A percentile compares a stretch with the other conserved stretches of the same genome.
Conservation (phyloP, 1,140 invertebrate genomes). For the Ceratina australensis region DNA sequence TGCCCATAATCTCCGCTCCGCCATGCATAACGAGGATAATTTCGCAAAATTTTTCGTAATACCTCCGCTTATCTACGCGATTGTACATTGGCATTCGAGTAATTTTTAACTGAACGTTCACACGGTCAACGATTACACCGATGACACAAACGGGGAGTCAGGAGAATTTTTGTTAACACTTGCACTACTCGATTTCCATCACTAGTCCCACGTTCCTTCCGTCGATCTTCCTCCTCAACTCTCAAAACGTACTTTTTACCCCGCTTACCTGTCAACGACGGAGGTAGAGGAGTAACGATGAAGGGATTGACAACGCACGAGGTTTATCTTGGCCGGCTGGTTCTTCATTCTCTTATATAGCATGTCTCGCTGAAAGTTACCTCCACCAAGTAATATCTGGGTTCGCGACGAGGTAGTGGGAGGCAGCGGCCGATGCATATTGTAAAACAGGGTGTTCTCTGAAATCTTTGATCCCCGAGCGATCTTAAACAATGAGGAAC, state of each 20-base stretch:
- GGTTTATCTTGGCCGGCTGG: constrained; percentile 75
- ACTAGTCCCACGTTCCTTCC: constrained; percentile 15
- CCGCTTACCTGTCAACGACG: constrained; percentile 69
- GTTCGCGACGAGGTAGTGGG: constrained; percentile 48
- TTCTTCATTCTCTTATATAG: constrained; percentile 78
- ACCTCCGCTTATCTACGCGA: not conserved
- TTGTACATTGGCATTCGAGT: constrained; percentile 7
- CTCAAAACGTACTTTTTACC: not conserved
- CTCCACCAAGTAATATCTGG: constrained; percentile 67
- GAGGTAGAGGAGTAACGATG: constrained; percentile 64
- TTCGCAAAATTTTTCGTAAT: constrained; percentile 43
- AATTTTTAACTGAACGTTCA: no score
- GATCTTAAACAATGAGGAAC: not conserved
- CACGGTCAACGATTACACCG: not conserved
- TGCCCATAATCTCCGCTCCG: constrained; percentile 50
- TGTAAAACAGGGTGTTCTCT: not conserved
- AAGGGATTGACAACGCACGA: constrained; percentile 74
- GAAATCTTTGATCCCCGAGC: not conserved
- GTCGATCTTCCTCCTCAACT: not conserved
- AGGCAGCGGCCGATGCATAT: constrained; percentile 4
- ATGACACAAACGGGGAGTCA: not conserved
- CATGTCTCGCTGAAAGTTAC: constrained; percentile 76
- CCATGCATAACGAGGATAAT: constrained; percentile 54
- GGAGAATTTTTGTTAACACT: constrained; percentile 1
- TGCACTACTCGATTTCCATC: constrained; percentile 27